phyloP scores from a whole-genome alignment of 2,888 invertebrate genomes.

The Nineta flava region DNA sequence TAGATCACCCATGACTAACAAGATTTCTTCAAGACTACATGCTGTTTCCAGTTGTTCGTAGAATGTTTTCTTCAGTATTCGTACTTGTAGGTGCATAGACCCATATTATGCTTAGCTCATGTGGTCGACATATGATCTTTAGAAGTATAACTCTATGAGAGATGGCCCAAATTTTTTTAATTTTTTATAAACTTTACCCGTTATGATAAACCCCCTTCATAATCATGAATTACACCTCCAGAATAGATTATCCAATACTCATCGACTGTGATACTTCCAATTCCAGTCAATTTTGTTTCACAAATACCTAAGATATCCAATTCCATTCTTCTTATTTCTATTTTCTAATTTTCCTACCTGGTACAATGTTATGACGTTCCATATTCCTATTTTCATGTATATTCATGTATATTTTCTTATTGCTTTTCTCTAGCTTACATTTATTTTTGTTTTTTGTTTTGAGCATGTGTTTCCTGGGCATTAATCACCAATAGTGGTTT shows the following conservation, averaged over 20 bases:
- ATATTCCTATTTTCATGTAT: background rate
- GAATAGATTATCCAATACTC: background rate
- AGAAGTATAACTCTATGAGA: background rate
- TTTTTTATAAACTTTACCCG: background rate
- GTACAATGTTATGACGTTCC: constrained; percentile 2
- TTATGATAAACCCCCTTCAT: background rate
- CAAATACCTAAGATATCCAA: background rate
- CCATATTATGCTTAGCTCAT: background rate
- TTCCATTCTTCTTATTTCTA: background rate
- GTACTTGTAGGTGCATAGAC: background rate
- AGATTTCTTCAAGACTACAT: background rate
- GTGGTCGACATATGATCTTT: background rate
- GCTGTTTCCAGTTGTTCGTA: background rate
- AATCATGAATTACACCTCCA: background rate
- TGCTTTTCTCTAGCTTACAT: background rate
- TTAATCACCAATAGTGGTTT: background rate
- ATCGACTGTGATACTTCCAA: background rate
- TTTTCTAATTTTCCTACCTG: background rate
- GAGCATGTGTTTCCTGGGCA: too few relatives aligned
- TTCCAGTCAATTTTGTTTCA: background rate
- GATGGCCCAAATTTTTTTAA: background rate
- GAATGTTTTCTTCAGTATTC: background rate
- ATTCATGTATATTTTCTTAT: background rate
- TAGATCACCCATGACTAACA: constrained; percentile 1
- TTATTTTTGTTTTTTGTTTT: too few relatives aligned